Conservation (phyloP, 2,113 vertebrate genomes). For the Euleptes europaea region DNA sequence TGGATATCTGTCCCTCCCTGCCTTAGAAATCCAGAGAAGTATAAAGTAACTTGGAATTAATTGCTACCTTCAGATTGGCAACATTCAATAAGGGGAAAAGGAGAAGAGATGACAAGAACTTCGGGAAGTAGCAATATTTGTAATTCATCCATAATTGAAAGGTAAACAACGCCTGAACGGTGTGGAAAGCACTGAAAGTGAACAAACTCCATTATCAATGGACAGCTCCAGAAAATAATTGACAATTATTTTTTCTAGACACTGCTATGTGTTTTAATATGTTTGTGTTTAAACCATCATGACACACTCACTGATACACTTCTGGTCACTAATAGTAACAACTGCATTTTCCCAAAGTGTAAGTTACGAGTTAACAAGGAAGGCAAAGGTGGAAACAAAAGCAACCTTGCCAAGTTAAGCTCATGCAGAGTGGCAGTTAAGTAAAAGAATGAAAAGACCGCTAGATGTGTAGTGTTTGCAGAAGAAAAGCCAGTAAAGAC, state of each 20-base stretch:
- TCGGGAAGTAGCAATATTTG: too few species aligned
- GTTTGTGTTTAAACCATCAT: slow-evolving; percentile 15
- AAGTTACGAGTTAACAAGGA: slow-evolving; percentile 66
- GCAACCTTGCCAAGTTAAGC: slow-evolving; percentile 73
- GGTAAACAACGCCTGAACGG: not conserved
- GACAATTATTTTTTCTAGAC: not conserved
- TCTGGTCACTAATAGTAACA: slow-evolving; percentile 69
- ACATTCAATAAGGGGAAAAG: too few species aligned
- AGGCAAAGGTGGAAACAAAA: slow-evolving; percentile 68
- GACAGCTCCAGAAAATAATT: not conserved
- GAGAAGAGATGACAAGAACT: too few species aligned
- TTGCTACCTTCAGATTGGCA: too few species aligned
- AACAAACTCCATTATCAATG: not conserved
- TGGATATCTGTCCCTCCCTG: too few species aligned
- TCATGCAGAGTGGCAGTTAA: slow-evolving; percentile 78
- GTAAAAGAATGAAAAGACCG: slow-evolving; percentile 59
- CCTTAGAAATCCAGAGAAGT: too few species aligned
- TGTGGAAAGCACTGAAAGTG: not conserved
- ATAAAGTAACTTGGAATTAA: too few species aligned
- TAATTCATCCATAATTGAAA: too few species aligned
- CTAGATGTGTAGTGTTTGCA: slow-evolving; percentile 48
- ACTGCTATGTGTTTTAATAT: not conserved
- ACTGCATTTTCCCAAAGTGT: slow-evolving; percentile 72
- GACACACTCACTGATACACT: slow-evolving; percentile 60
- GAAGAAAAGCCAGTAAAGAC: slow-evolving; percentile 46